A percentile compares a stretch with the other conserved stretches of the same genome.
Conservation (phyloP, 2,113 vertebrate species). For the Dipodomys merriami region DNA sequence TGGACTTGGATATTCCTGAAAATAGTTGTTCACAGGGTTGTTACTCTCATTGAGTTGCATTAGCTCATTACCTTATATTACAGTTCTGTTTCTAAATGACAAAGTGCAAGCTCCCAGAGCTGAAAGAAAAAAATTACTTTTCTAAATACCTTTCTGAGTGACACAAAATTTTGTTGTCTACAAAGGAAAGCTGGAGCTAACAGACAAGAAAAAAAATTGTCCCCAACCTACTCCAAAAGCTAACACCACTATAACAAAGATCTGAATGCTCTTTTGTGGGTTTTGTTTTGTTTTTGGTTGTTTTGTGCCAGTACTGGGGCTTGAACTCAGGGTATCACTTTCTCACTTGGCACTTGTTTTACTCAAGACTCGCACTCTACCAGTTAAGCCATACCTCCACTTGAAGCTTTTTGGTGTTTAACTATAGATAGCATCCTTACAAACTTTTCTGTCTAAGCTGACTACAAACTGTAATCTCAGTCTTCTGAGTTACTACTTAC, state of each 20-base stretch:
- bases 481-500: no score
- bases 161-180: conserved; percentile 19
- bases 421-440: no score
- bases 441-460: no score
- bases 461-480: no score
- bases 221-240: not conserved
- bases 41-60: conserved; percentile 32
- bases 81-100: conserved; percentile 49
- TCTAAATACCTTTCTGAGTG: conserved; percentile 47
- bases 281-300: no score
- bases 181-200: conserved; percentile 44
- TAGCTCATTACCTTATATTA: conserved; percentile 46
- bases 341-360: no score
- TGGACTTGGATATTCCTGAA: conserved; percentile 51
- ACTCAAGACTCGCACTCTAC: no score
- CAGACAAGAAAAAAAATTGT: conserved; percentile 16
- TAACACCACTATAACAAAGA: not conserved
- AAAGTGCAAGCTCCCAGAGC: conserved; percentile 63
- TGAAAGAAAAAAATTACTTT: not conserved
- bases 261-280: not conserved
- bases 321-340: no score
- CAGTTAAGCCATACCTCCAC: no score
- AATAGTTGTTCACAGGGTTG: conserved; percentile 54
- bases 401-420: no score
- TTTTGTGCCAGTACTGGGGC: no score